Conservation (phyloP, 2,888 invertebrate species). For the Apocheima hispidaria region DNA sequence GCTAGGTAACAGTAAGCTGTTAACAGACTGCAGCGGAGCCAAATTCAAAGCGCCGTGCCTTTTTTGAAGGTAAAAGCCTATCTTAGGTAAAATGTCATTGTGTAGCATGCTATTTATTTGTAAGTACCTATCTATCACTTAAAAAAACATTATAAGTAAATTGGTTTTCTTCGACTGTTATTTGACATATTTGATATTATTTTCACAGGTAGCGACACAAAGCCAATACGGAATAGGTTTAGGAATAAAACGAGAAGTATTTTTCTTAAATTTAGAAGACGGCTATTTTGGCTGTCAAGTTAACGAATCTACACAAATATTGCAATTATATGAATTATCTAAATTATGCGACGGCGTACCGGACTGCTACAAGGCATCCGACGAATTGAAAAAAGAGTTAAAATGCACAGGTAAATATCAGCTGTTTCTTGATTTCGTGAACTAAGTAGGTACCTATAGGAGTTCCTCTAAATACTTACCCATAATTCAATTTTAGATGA, state of each 20-base stretch:
- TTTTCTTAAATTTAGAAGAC: constrained; percentile 98
- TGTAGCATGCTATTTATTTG: background rate
- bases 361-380: constrained; percentile 96
- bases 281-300: constrained; percentile 99
- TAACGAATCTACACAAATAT: constrained; percentile 97
- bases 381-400: constrained; percentile 95
- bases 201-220: constrained; percentile 90
- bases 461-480: background rate
- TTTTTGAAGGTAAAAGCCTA: too few species aligned
- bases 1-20: too few species aligned
- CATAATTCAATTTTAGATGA: constrained; percentile 87
- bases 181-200: constrained; percentile 44
- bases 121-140: background rate
- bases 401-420: constrained; percentile 95
- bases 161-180: background rate
- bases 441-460: background rate
- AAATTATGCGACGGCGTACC: constrained; percentile 96
- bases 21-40: too few species aligned
- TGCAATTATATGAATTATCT: constrained; percentile 97
- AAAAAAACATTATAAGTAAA: background rate
- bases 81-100: background rate
- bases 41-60: too few species aligned
- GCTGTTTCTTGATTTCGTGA: background rate
- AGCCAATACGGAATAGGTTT: constrained; percentile 92
- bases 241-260: constrained; percentile 96